These are phyloP conservation scores for Andrena hattorfiana DNA, from an alignment of 2,888 invertebrate species.

Conservation along the genomic window DNA sequence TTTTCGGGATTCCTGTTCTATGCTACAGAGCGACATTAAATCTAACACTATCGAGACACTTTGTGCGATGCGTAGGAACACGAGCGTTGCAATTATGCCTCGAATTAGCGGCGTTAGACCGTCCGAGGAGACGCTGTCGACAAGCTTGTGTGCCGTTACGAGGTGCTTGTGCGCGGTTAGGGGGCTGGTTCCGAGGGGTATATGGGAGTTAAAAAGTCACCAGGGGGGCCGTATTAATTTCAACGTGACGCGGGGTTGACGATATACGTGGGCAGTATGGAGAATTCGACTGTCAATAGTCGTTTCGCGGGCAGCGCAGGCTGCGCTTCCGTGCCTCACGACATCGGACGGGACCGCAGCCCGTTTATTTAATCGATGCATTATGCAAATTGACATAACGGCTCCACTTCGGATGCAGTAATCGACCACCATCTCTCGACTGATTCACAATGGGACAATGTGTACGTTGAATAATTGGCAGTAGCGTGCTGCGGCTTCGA, in stretches of 20 bases:
- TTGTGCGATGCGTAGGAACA: constrained; percentile 14
- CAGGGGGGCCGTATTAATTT: constrained; percentile 66
- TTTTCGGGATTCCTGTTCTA: neutral
- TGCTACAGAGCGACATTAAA: neutral
- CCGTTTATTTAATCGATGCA: constrained; percentile 80
- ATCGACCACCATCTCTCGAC: constrained; percentile 75
- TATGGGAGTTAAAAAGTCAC: neutral
- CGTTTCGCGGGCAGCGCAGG: constrained; percentile 69
- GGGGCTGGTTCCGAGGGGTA: neutral
- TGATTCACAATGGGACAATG: constrained; percentile 69
- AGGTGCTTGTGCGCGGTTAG: constrained; percentile 38
- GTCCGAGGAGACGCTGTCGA: constrained; percentile 57
- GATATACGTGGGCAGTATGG: constrained; percentile 55
- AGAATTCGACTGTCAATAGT: constrained; percentile 76
- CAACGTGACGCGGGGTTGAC: constrained; percentile 36
- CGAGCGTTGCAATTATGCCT: constrained; percentile 54
- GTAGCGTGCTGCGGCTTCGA: constrained; percentile 58
- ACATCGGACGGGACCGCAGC: constrained; percentile 64
- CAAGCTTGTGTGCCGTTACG: constrained; percentile 58
- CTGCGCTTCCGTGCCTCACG: constrained; percentile 49
- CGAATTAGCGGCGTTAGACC: constrained; percentile 60
- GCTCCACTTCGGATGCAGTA: constrained; percentile 75
- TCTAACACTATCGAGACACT: constrained; percentile 30
- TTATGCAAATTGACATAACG: constrained; percentile 80
- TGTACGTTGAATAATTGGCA: constrained; percentile 72